A percentile compares a stretch with the other conserved stretches of the same genome.
Evolutionary conservation across 2,888 invertebrate species (phyloP).

Genomic region (Calliphora vomitoria): DNA sequence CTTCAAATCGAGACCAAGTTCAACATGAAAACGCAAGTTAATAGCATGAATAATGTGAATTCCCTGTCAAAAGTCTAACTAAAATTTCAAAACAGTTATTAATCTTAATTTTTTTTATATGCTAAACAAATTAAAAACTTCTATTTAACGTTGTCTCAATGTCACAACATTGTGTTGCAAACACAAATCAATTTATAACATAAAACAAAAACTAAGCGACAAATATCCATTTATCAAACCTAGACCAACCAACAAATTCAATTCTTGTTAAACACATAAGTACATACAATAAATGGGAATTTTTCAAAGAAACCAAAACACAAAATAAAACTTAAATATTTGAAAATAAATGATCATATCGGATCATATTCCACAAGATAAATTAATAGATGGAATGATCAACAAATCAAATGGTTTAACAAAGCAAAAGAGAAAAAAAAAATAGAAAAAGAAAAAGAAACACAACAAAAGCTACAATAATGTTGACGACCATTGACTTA

Average conservation of each 20-base stretch:
- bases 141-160: not conserved
- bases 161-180: not conserved
- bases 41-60: no score
- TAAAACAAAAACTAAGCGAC: not conserved
- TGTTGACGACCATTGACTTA: slow-evolving; percentile 82
- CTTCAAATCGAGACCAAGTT: no score
- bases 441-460: not conserved
- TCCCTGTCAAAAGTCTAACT: not conserved
- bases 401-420: slow-evolving; percentile 45
- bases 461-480: slow-evolving; percentile 11
- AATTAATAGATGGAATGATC: slow-evolving; percentile 48
- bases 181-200: not conserved
- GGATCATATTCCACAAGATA: slow-evolving; percentile 41
- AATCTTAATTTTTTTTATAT: not conserved
- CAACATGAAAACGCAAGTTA: no score
- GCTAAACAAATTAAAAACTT: not conserved
- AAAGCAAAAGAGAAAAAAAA: not conserved
- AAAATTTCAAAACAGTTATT: not conserved
- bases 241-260: not conserved
- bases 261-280: not conserved
- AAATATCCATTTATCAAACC: slow-evolving; percentile 13
- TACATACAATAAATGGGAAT: not conserved
- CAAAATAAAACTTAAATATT: not conserved
- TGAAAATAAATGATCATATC: slow-evolving; percentile 35
- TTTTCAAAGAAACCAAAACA: not conserved